A percentile compares a stretch with the other conserved stretches of the same genome.
phyloP scores from a whole-genome alignment of 2,888 invertebrate species.

The Leptinotarsa peninsularis region DNA sequence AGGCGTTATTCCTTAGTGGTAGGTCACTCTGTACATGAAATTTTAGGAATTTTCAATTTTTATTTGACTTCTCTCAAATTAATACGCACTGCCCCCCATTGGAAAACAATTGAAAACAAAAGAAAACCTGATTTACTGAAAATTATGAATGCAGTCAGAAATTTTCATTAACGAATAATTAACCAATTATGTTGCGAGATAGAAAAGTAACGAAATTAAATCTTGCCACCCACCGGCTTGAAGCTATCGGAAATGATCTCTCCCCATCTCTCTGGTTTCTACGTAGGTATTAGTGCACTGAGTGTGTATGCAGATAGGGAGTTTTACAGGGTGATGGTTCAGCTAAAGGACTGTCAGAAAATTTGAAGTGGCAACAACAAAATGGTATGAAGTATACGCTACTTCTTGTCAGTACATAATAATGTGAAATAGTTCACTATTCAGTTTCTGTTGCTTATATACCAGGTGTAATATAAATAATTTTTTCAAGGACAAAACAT shows the following conservation, averaged over 20 bases:
- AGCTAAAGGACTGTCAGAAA: neutral
- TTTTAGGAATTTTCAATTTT: too few species aligned
- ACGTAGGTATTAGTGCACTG: neutral
- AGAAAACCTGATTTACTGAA: neutral
- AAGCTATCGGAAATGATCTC: slow-evolving; percentile 11
- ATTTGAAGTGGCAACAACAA: neutral
- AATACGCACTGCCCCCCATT: too few species aligned
- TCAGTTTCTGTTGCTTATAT: too few species aligned
- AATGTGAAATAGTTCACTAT: too few species aligned
- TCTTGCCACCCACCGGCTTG: neutral
- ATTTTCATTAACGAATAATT: slow-evolving; percentile 39
- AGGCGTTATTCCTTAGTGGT: too few species aligned
- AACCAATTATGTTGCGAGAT: slow-evolving; percentile 47
- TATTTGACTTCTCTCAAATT: too few species aligned
- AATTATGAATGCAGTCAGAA: neutral
- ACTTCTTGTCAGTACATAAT: too few species aligned
- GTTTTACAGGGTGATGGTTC: slow-evolving; percentile 1
- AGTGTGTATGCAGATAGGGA: neutral
- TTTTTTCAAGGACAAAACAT: too few species aligned
- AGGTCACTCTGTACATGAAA: too few species aligned
- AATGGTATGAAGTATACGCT: too few species aligned
- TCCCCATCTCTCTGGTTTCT: neutral
- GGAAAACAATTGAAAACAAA: neutral
- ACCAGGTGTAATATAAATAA: too few species aligned
- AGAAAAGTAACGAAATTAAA: slow-evolving; percentile 47